Conservation (phyloP, 2,113 vertebrate genomes). For the Daboia siamensis region DNA sequence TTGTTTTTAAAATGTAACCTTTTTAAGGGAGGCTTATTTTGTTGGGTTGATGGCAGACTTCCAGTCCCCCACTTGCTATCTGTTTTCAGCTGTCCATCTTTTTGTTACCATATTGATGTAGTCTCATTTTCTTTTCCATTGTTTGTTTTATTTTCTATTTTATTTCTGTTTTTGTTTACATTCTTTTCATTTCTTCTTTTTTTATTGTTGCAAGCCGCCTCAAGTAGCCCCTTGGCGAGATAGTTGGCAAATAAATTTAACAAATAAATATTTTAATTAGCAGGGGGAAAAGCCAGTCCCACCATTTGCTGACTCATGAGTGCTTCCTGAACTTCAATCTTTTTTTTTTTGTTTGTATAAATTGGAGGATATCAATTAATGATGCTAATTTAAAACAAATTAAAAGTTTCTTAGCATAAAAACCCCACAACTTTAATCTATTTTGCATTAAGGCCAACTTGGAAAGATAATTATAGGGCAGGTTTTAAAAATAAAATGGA, state of each 20-base stretch:
- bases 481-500: not conserved
- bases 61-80: not conserved
- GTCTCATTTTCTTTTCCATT: not conserved
- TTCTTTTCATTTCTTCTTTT: not conserved
- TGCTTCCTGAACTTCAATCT: not conserved
- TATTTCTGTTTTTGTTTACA: not conserved
- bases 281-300: not conserved
- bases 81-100: not conserved
- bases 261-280: not conserved
- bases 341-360: not conserved
- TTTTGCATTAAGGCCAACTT: not conserved
- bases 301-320: not conserved
- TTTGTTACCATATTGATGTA: not conserved
- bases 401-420: not conserved
- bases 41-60: not conserved
- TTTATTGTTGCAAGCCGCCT: not conserved
- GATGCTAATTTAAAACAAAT: constrained; percentile 12
- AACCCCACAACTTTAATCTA: not conserved
- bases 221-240: not conserved
- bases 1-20: not conserved
- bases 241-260: not conserved
- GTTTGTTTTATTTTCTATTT: not conserved
- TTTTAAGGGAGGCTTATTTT: not conserved
- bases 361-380: not conserved
- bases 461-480: not conserved